Percentiles rank a stretch among this genome's conserved stretches.
Conservation (phyloP, 2,113 vertebrate species). For the Mungos mungo region DNA sequence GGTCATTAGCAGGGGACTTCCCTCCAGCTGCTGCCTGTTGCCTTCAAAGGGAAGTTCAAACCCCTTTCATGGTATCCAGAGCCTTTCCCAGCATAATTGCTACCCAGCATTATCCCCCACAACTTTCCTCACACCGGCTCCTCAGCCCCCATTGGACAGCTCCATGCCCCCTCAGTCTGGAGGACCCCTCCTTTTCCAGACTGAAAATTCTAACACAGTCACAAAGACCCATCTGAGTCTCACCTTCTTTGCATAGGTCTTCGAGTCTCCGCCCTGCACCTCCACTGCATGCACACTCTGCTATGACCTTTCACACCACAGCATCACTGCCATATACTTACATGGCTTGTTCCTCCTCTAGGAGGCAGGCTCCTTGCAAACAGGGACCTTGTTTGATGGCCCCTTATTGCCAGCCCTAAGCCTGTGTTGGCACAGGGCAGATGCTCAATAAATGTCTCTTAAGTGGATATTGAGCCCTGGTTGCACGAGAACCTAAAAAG, state of each 20-base stretch:
- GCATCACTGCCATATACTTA: background rate
- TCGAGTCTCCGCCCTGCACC: background rate
- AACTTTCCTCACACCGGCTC: background rate
- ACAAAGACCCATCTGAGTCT: background rate
- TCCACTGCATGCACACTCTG: rapidly evolving
- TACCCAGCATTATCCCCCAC: background rate
- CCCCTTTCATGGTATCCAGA: background rate
- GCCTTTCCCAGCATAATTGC: background rate
- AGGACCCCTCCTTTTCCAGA: background rate
- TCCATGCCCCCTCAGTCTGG: background rate
- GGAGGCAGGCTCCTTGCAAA: background rate
- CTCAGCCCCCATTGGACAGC: background rate
- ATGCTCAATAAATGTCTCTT: background rate
- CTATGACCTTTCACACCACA: background rate
- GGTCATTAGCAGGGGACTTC: background rate
- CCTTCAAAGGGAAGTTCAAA: background rate
- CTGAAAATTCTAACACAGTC: background rate
- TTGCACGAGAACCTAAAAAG: background rate
- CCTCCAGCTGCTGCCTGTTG: background rate
- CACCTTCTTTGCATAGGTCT: background rate
- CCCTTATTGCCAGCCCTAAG: background rate
- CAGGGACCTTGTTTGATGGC: background rate
- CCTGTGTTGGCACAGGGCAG: background rate
- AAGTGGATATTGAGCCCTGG: background rate
- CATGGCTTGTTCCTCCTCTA: background rate